phyloP scores from a whole-genome alignment of 2,888 invertebrate genomes.

The Nemotelus nigrinus region DNA sequence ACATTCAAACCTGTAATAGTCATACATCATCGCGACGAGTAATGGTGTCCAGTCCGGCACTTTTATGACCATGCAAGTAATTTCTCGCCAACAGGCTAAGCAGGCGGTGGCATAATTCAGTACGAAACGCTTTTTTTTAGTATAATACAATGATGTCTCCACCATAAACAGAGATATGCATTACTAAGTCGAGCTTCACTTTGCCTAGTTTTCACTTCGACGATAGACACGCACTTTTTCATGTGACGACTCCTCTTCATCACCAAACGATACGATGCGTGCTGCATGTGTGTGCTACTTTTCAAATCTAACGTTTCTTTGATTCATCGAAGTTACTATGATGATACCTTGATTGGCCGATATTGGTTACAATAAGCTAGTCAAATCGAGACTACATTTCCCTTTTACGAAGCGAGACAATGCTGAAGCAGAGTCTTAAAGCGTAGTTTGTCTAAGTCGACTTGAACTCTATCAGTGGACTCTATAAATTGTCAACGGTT shows the following conservation, averaged over 20 bases:
- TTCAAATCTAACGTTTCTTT: neutral
- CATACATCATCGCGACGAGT: neutral
- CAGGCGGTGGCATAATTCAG: neutral
- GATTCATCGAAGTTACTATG: too few relatives aligned
- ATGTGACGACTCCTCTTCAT: neutral
- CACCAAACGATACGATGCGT: neutral
- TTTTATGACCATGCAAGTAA: neutral
- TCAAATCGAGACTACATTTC: too few relatives aligned
- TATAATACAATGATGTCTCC: neutral
- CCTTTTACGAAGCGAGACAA: too few relatives aligned
- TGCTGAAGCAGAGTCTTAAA: too few relatives aligned
- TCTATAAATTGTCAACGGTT: slow-evolving; percentile 30
- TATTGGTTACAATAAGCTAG: too few relatives aligned
- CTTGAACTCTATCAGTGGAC: neutral
- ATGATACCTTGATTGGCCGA: too few relatives aligned
- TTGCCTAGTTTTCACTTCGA: slow-evolving; percentile 36
- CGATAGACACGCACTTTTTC: slow-evolving; percentile 31
- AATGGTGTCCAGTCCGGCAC: too few relatives aligned
- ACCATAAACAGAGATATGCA: neutral
- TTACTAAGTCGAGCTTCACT: too few relatives aligned
- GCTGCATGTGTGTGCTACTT: slow-evolving; percentile 34
- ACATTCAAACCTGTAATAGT: neutral
- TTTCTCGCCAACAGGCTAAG: neutral
- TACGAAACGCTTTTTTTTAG: neutral
- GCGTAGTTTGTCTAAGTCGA: too few relatives aligned